Base-by-base conservation (phyloP, 2,888 invertebrate species). In the Thecocarcelia acutangulata region DNA sequence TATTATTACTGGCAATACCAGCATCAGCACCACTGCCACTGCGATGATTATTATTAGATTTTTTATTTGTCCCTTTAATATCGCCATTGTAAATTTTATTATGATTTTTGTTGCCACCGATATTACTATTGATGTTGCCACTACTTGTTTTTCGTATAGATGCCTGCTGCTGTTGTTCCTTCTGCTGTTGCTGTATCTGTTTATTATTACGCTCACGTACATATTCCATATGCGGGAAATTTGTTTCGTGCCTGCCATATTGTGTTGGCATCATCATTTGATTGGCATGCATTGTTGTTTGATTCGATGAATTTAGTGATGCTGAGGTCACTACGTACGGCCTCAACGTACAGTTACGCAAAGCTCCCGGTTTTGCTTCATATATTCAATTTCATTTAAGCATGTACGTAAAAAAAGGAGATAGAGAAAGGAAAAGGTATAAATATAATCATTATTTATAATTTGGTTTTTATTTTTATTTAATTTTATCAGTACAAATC, bases 321-420 rank as follows among this genome's bases (percentile, higher is more conserved):
- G 90, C 89, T 87, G 85, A 93, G 92, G 84, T 91, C 89, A 87
- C 92, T 91, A 88, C 92, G 59, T 95, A 94, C 54, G 93, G 93
- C 87, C 95, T 94, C 52, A 97, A 92, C 24, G 97, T 96, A 90
- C 97, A 97, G 91, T 97, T 97, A 84, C 95, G 94, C 84, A 97
- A 93, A 1, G 97, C 94, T 80, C 95, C 94, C 24, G 96, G 96
- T 86, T 95, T 95, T 28, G 95, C 96, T 94, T 90, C 52, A 87
- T 89, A 84, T 74, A 40, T 79, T 28, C 8, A 63, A 61, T 54
- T 72, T 52, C 15, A 19, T 42, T 6, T 68, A 9, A 24, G 11
- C 3, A 21, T 54, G 63, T 52, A 12, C 15, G 19, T 37, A n/a
- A 72, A 33, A 85, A 84, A 80, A 84, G 79, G 77, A 83, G 73